Percentiles rank a stretch among this genome's conserved stretches.
Evolutionary conservation across 2,113 vertebrate genomes (phyloP).

Genomic region (Macrotis lagotis): DNA sequence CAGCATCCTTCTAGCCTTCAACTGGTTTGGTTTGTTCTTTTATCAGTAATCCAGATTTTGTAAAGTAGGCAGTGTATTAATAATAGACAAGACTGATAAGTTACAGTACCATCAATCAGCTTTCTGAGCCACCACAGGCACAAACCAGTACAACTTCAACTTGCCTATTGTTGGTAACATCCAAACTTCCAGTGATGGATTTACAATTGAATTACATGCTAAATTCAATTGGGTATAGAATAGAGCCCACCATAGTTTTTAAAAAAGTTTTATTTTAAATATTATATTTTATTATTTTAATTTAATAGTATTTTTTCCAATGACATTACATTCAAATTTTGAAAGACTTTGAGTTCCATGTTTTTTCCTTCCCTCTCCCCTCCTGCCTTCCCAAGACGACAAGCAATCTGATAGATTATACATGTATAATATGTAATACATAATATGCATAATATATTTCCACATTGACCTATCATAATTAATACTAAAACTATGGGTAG

Average conservation of each 20-base stretch:
- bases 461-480: background rate
- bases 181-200: constrained; percentile 36
- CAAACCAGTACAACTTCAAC: constrained; percentile 30
- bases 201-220: constrained; percentile 45
- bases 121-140: constrained; percentile 53
- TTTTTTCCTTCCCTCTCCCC: background rate
- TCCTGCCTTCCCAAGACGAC: background rate
- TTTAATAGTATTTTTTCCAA: background rate
- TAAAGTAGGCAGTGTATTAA: constrained; percentile 31
- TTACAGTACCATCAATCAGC: constrained; percentile 60
- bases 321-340: background rate
- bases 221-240: constrained; percentile 36
- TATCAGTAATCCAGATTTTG: constrained; percentile 47
- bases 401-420: background rate
- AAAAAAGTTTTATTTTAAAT: too few species aligned
- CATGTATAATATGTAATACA: background rate
- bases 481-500: constrained; percentile 36
- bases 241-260: constrained; percentile 25
- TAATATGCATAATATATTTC: background rate
- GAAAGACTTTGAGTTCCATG: background rate
- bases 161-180: constrained; percentile 49
- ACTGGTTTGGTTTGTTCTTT: constrained; percentile 26
- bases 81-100: constrained; percentile 32
- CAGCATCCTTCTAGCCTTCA: constrained; percentile 41
- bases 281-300: background rate